Evolutionary conservation across 2,113 vertebrate species (phyloP).

Genomic region (Jaculus jaculus): DNA sequence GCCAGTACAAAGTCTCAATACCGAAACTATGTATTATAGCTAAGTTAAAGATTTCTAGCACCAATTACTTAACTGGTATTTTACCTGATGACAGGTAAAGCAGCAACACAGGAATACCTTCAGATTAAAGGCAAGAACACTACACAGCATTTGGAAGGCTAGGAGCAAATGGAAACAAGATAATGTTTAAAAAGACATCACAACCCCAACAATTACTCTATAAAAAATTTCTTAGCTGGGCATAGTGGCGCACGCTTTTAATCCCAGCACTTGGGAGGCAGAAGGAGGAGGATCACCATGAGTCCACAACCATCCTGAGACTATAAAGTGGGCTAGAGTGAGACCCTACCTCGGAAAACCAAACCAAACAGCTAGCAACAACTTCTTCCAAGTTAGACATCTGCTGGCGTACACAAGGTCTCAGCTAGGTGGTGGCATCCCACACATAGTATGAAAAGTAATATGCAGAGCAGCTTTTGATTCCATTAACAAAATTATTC

Average conservation of each 20-base stretch:
- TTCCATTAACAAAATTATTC: conserved; percentile 39
- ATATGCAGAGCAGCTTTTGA: background rate
- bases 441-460: background rate
- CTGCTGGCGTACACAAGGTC: background rate
- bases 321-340: no score
- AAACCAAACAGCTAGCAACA: background rate
- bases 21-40: background rate
- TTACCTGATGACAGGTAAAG: background rate
- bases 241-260: no score
- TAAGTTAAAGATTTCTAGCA: background rate
- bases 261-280: no score
- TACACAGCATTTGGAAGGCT: background rate
- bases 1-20: background rate
- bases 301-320: no score
- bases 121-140: background rate
- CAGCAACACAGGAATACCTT: background rate
- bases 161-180: background rate
- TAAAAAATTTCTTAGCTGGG: no score
- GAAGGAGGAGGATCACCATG: no score
- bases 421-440: background rate
- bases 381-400: background rate
- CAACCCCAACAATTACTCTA: background rate
- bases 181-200: background rate
- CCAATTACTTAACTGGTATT: background rate
- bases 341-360: no score